Evolutionary conservation across 2,888 invertebrate genomes (phyloP), one percentile per base, ranked within the genome.

Genomic region (Netelia melanura): DNA sequence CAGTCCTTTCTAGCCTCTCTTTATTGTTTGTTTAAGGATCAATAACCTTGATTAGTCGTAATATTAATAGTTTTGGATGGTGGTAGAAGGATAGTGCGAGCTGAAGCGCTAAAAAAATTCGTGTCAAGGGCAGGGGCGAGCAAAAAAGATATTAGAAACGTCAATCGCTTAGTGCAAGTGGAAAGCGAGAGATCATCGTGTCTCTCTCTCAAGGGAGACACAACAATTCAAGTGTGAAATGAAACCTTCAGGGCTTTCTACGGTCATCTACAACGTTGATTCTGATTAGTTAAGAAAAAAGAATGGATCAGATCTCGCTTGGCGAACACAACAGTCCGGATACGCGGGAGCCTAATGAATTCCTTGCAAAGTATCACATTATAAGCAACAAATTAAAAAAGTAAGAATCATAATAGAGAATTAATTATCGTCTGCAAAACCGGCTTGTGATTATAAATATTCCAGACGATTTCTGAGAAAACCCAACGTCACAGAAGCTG

Each of bases 401-500:
- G 96, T 97, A 94, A 93, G 94, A 74, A 86, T 75, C 71, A 61
- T 79, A 64, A 78, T 21, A 56, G 79, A 52, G 43, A 38, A 56
- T 48, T 3, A 48, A 56, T 79, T 84, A 38, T 23, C 62, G 77
- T 68, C n/a, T 83, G 71, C 5, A 61, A 71, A 65, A 64, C n/a
- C 21, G 61, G 5, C 64, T 89, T 87, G 14, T 58, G 44, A 61
- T 30, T 14, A 62, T 48, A 75, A 68, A 86, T 79, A 89, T 95
- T 95, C 44, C 92, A 97, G 97, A 91, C 95, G 96, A 79, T 97
- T 97, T 90, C 94, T 97, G 93, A 95, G 96, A 64, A 97, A 96
- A 90, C 97, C 97, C 1, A 98, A 97, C 92, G 95, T 97, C 71
- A 95, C 96, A 0, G 97, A 97, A 94, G 97, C 97, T 0, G 96